A percentile compares a stretch with the other conserved stretches of the same genome.
Conservation (phyloP, 30 jellyfish, hydroid and myxozoan genomes). For the Aurelia sp. region DNA sequence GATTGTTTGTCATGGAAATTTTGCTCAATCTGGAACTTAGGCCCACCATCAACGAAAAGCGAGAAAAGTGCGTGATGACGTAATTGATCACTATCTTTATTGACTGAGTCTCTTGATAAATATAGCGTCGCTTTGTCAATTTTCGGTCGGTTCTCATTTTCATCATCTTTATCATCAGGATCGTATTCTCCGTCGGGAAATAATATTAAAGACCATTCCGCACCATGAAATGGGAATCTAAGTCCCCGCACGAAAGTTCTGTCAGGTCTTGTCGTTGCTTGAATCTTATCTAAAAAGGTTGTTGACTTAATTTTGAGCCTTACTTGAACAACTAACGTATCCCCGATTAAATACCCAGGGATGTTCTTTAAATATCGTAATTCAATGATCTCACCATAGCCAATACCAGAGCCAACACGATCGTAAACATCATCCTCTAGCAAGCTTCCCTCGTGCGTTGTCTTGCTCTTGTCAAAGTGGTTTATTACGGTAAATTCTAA, state of each 20-base stretch:
- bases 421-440: slow-evolving; percentile 79
- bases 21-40: slow-evolving; percentile 51
- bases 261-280: slow-evolving; percentile 31
- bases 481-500: slow-evolving; percentile 69
- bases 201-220: slow-evolving; percentile 68
- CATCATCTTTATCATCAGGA: slow-evolving; percentile 9
- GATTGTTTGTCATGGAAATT: slow-evolving; percentile 58
- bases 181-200: slow-evolving; percentile 66
- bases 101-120: slow-evolving; percentile 63
- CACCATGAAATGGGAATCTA: slow-evolving; percentile 63
- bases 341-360: slow-evolving; percentile 81
- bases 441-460: slow-evolving; percentile 74
- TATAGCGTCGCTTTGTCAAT: slow-evolving; percentile 50
- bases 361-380: slow-evolving; percentile 44
- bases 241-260: slow-evolving; percentile 49
- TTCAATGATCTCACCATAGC: slow-evolving; percentile 82
- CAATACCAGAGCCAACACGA: slow-evolving; percentile 87
- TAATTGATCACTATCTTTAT: slow-evolving; percentile 4
- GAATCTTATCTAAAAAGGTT: slow-evolving; percentile 66
- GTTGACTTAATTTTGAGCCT: slow-evolving; percentile 64
- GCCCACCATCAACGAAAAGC: slow-evolving; percentile 61
- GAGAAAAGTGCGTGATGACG: slow-evolving; percentile 63
- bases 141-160: background rate
- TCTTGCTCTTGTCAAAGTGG: slow-evolving; percentile 51
- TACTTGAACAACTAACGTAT: slow-evolving; percentile 68